A percentile compares a stretch with the other conserved stretches of the same genome.
phyloP scores from a whole-genome alignment of 1,140 invertebrate genomes.

The Macrotrachela quadricornifera region DNA sequence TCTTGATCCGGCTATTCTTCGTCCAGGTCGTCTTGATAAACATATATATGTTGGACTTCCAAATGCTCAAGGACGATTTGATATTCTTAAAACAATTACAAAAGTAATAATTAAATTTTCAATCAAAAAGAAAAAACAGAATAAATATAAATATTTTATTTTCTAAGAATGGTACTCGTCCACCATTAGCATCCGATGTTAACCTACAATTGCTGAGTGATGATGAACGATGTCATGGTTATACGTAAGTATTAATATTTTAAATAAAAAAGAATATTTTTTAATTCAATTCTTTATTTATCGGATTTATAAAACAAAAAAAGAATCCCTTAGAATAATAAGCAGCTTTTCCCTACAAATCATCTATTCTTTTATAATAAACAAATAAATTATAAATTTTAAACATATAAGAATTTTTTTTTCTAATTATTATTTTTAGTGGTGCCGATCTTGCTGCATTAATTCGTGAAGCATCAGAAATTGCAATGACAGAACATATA shows the following conservation, averaged over 20 bases:
- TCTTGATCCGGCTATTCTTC: conserved; percentile 75
- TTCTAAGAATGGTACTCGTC: conserved; percentile 49
- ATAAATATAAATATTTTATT: not conserved
- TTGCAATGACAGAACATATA: conserved; percentile 44
- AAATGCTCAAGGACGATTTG: conserved; percentile 47
- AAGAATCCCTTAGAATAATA: no score
- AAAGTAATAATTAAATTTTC: not conserved
- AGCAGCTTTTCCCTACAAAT: no score
- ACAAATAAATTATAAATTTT: no score
- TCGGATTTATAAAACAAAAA: no score
- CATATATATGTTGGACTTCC: conserved; percentile 81
- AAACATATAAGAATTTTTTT: no score
- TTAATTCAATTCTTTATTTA: no score
- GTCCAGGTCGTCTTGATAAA: conserved; percentile 80
- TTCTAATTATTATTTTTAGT: conserved; percentile 17
- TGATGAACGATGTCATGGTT: conserved; percentile 47
- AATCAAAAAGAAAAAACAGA: not conserved
- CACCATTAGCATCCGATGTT: conserved; percentile 50
- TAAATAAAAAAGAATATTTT: not conserved
- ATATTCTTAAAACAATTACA: conserved; percentile 47
- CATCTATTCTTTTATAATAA: no score
- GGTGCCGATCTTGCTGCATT: conserved; percentile 76
- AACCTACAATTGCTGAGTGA: conserved; percentile 44
- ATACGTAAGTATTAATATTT: conserved; percentile 34
- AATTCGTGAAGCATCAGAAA: conserved; percentile 54